A percentile compares a stretch with the other conserved stretches of the same genome.
Conservation (phyloP, 2,888 invertebrate genomes). For the Ernsta delagoae region DNA sequence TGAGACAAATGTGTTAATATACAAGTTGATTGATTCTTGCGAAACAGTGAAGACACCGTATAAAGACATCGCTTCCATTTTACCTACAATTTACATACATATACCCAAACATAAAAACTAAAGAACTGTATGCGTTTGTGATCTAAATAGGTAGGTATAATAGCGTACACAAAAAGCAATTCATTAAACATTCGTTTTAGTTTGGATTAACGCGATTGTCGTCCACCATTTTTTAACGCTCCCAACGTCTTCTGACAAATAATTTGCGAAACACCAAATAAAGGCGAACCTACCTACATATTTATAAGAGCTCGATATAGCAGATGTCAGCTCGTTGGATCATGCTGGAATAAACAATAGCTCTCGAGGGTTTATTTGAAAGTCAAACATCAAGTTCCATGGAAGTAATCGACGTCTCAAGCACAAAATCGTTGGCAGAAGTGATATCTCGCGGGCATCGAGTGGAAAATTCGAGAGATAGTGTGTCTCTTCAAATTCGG, state of each 20-base stretch:
- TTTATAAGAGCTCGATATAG: constrained; percentile 65
- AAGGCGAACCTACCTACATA: constrained; percentile 59
- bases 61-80: too few relatives aligned
- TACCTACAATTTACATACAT: too few relatives aligned
- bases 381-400: constrained; percentile 62
- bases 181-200: constrained; percentile 27
- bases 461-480: constrained; percentile 56
- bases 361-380: constrained; percentile 62
- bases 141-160: not conserved
- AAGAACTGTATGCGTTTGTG: not conserved
- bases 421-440: constrained; percentile 62
- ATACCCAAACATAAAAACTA: not conserved
- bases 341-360: constrained; percentile 66
- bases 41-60: too few relatives aligned
- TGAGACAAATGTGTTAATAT: too few relatives aligned
- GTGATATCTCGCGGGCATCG: constrained; percentile 59
- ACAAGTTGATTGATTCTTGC: too few relatives aligned
- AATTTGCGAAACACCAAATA: constrained; percentile 64
- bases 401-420: constrained; percentile 73
- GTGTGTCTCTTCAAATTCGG: constrained; percentile 52
- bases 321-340: constrained; percentile 59
- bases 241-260: constrained; percentile 54
- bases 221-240: constrained; percentile 26
- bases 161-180: constrained; percentile 9
- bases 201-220: constrained; percentile 24